Evolutionary conservation across 2,113 vertebrate species (phyloP).

Genomic region (Crotalus horridus): DNA sequence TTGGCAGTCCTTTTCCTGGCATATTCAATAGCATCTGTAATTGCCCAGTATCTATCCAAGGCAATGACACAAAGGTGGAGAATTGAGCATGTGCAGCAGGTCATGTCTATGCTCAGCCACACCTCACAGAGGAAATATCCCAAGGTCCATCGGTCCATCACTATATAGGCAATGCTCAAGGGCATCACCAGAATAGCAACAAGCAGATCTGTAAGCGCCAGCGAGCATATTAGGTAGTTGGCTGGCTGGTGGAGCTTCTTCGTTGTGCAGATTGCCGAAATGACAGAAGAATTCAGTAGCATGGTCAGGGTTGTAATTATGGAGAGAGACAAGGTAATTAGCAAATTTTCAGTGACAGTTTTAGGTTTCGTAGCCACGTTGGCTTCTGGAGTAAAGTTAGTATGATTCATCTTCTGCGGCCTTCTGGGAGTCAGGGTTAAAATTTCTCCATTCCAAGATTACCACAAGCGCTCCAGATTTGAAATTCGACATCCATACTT

Average conservation of each 20-base stretch:
- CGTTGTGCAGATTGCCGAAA: slow-evolving; percentile 83
- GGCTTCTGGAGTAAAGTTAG: slow-evolving; percentile 75
- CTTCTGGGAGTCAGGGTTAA: slow-evolving; percentile 35
- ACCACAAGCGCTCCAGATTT: not conserved
- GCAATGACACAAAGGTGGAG: slow-evolving; percentile 89
- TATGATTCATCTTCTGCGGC: slow-evolving; percentile 73
- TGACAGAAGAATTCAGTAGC: slow-evolving; percentile 80
- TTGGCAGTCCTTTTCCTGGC: slow-evolving; percentile 79
- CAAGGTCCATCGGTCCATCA: slow-evolving; percentile 79
- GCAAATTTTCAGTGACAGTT: slow-evolving; percentile 75
- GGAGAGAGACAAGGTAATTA: slow-evolving; percentile 73
- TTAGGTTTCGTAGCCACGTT: slow-evolving; percentile 59
- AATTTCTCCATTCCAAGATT: slow-evolving; percentile 29
- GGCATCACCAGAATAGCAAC: slow-evolving; percentile 88
- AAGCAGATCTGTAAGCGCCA: slow-evolving; percentile 86
- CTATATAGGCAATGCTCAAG: slow-evolving; percentile 84
- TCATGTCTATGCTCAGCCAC: slow-evolving; percentile 90
- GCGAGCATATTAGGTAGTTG: slow-evolving; percentile 89
- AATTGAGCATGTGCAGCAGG: slow-evolving; percentile 89
- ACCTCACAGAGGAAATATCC: slow-evolving; percentile 83
- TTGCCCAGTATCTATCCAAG: slow-evolving; percentile 89
- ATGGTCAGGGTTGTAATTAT: slow-evolving; percentile 78
- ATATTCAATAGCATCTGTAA: slow-evolving; percentile 85
- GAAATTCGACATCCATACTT: slow-evolving; percentile 3
- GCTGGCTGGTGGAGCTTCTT: slow-evolving; percentile 87